Evolutionary conservation across 2,888 invertebrate species (phyloP), one percentile per base, ranked within the genome.

Genomic region (Pyrochroa serraticornis): DNA sequence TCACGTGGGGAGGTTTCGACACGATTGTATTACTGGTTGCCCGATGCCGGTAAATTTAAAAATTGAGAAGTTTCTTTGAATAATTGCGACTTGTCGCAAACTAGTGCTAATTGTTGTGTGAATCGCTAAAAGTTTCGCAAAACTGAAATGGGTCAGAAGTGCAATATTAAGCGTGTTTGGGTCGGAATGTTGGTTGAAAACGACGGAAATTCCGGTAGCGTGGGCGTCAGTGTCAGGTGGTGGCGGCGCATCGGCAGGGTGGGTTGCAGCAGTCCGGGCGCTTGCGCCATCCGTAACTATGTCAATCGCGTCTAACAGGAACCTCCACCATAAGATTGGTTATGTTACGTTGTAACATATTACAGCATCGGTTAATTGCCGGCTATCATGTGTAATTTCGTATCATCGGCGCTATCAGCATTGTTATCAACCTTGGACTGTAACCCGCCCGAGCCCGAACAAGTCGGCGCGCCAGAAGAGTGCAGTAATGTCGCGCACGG

Each of bases 361-460:
- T 69, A 69, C 68, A 59, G 64, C 68, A 68, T 63, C 66, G 67
- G 69, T 67, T 70, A 71, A 71, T 71, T 71, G 64, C 60, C 57
- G 55, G 48, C 66, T 69, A 71, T 71, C 71, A 73, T 73, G 71
- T 72, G 72, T 74, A 74, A 66, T 66, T 63, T 64, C 60, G 66
- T 51, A 58, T 58, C 60, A 48, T 22, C 22, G 22, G 41, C 64
- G 69, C 67, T 72, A 72, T 71, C 71, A 71, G 62, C 63, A 61
- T 65, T 70, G 70, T 77, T 77, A 78, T 79, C 78, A 78, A 72
- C 78, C 78, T 79, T 79, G 78, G 78, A 77, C 77, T 77, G 75
- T 77, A 74, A 75, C 74, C 75, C 71, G 69, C 69, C 64, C 63
- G 70, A 59, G 53, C 72, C 73, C 68, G 69, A 70, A 67, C 69